These are phyloP conservation scores for Cistogaster globosa DNA, from an alignment of 2,888 invertebrate species.

Conservation along the genomic window DNA sequence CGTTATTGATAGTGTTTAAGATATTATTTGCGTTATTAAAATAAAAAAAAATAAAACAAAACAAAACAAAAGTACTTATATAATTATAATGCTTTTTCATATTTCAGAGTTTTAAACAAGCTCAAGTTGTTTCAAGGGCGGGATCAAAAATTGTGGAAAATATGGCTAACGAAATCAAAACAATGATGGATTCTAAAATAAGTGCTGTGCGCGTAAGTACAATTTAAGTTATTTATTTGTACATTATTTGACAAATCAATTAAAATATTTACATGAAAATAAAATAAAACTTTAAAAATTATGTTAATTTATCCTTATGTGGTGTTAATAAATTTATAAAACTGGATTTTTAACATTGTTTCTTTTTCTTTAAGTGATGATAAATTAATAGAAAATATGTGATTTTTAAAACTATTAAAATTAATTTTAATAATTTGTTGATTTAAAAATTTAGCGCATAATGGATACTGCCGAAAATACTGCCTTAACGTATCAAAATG, in stretches of 20 bases:
- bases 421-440: slow-evolving; percentile 15
- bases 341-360: neutral
- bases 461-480: slow-evolving; percentile 94
- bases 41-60: neutral
- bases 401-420: neutral
- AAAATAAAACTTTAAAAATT: too few relatives aligned
- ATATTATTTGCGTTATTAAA: too few relatives aligned
- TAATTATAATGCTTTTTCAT: slow-evolving; percentile 13
- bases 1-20: too few relatives aligned
- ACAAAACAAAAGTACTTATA: too few relatives aligned
- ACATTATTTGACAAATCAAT: neutral
- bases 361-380: too few relatives aligned
- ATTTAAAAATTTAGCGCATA: slow-evolving; percentile 86
- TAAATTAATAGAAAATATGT: too few relatives aligned
- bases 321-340: too few relatives aligned
- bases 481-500: slow-evolving; percentile 86
- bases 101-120: slow-evolving; percentile 90
- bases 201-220: slow-evolving; percentile 90
- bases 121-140: slow-evolving; percentile 89
- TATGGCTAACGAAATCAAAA: slow-evolving; percentile 92
- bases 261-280: neutral
- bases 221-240: neutral
- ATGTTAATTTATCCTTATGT: too few relatives aligned
- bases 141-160: slow-evolving; percentile 91
- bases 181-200: slow-evolving; percentile 94